Conservation (phyloP, 2,113 vertebrate species). For the Ictalurus punctatus region DNA sequence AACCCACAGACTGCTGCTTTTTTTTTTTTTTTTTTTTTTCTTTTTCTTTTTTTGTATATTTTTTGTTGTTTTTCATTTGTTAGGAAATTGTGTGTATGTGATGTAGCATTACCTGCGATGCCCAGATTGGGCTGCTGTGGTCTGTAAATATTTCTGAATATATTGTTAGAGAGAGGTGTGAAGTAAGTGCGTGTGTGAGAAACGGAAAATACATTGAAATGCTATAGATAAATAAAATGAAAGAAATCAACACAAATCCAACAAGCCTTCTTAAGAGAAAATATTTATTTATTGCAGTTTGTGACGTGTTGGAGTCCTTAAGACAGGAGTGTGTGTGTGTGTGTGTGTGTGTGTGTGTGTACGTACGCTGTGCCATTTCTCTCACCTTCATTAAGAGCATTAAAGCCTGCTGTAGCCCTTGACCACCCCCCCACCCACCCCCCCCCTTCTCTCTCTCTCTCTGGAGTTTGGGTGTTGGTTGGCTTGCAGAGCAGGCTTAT, state of each 20-base stretch:
- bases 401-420: conserved; percentile 75
- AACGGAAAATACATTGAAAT: conserved; percentile 21
- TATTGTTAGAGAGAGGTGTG: conserved; percentile 65
- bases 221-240: conserved; percentile 34
- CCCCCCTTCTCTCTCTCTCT: conserved; percentile 47
- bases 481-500: conserved; percentile 3
- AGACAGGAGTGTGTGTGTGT: conserved; percentile 75
- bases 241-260: conserved; percentile 54
- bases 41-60: neutral
- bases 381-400: conserved; percentile 67
- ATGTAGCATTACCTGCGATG: conserved; percentile 85
- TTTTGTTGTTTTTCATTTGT: conserved; percentile 53
- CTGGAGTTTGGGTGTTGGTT: conserved; percentile 12
- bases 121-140: conserved; percentile 81
- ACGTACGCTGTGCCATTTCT: conserved; percentile 63
- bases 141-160: conserved; percentile 84
- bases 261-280: conserved; percentile 70
- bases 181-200: neutral
- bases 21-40: conserved; percentile 36
- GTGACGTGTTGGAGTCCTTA: conserved; percentile 72
- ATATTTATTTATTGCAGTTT: conserved; percentile 84
- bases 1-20: conserved; percentile 64
- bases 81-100: conserved; percentile 82
- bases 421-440: conserved; percentile 59
- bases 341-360: conserved; percentile 73